Conservation (phyloP, 1,140 invertebrate genomes). For the Penaeus indicus region DNA sequence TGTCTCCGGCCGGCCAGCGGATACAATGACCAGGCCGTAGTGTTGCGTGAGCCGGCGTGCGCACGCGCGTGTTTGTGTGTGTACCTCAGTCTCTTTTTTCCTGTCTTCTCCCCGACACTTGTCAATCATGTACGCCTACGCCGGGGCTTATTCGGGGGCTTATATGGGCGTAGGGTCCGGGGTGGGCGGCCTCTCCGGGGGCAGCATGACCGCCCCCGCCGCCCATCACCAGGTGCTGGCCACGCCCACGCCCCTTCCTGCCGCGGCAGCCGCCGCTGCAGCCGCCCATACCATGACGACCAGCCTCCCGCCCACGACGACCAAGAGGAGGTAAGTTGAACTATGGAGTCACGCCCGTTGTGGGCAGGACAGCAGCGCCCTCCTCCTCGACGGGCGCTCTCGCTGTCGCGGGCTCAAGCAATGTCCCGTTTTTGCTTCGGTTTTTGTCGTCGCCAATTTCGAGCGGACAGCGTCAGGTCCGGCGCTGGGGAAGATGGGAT, state of each 20-base stretch:
- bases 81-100: background rate
- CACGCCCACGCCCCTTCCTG: constrained; percentile 55
- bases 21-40: background rate
- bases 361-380: too few species aligned
- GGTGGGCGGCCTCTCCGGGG: constrained; percentile 58
- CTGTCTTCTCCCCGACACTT: background rate
- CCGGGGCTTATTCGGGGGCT: constrained; percentile 61
- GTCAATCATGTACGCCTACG: constrained; percentile 61
- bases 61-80: background rate
- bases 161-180: constrained; percentile 65
- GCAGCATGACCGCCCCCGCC: constrained; percentile 54
- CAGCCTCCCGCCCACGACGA: constrained; percentile 59
- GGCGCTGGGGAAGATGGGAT: too few species aligned
- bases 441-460: too few species aligned
- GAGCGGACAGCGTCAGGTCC: too few species aligned
- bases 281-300: constrained; percentile 51
- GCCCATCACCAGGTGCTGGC: constrained; percentile 59
- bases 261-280: constrained; percentile 51
- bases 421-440: too few species aligned
- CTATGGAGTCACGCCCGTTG: too few species aligned
- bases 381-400: too few species aligned
- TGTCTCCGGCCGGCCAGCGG: too few species aligned
- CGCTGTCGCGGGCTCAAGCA: too few species aligned
- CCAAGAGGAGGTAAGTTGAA: constrained; percentile 61
- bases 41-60: background rate